A percentile compares a stretch with the other conserved stretches of the same genome.
Conservation (phyloP, 2,888 invertebrate genomes). For the Gari tellinella region DNA sequence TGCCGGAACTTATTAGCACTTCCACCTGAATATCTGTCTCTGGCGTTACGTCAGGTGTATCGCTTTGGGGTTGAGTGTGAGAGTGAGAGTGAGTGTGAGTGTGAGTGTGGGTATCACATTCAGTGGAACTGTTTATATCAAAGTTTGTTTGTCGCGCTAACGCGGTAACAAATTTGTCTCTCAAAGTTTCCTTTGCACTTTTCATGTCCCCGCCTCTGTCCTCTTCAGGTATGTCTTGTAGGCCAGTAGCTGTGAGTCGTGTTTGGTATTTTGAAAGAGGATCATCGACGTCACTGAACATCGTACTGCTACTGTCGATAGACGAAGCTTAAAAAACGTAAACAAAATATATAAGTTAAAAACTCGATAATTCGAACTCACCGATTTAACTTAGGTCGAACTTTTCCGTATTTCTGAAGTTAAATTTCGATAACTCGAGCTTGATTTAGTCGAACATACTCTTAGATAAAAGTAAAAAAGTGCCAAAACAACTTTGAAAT, state of each 20-base stretch:
- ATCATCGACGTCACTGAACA: neutral
- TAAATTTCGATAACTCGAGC: too few species aligned
- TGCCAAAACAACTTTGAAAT: too few species aligned
- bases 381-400: too few species aligned
- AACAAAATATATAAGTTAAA: too few species aligned
- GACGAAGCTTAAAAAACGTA: conserved; percentile 21
- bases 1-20: conserved; percentile 5
- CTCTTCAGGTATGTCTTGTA: conserved; percentile 25
- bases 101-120: too few species aligned
- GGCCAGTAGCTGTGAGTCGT: neutral
- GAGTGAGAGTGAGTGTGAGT: too few species aligned
- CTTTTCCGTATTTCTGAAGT: too few species aligned
- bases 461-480: too few species aligned
- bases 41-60: neutral
- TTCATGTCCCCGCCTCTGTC: neutral
- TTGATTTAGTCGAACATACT: too few species aligned
- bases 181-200: neutral
- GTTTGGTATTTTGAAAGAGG: neutral
- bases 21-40: conserved; percentile 22
- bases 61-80: neutral
- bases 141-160: conserved; percentile 12
- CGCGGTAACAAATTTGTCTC: conserved; percentile 7
- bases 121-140: conserved; percentile 13
- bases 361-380: too few species aligned
- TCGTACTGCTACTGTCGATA: conserved; percentile 12